Percentiles rank a stretch among this genome's conserved stretches.
These are phyloP conservation scores for Glossophaga mutica DNA, from an alignment of 2,797 vertebrate genomes.

Conservation along the genomic window DNA sequence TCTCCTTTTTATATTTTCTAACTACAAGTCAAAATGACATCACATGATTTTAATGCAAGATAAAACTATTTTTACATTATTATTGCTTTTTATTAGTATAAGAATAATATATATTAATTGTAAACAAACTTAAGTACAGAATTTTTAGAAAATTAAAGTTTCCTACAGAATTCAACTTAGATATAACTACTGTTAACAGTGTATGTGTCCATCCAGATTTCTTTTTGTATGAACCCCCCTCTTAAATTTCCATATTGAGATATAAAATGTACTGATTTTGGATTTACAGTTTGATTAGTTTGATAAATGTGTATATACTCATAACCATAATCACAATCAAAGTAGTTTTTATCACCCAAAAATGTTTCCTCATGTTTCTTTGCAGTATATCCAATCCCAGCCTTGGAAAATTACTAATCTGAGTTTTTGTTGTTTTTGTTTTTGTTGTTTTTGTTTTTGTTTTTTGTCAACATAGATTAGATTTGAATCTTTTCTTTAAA, in stretches of 20 bases:
- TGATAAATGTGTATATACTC: neutral
- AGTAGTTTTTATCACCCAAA: conserved; percentile 3
- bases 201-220: neutral
- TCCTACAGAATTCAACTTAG: neutral
- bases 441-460: neutral
- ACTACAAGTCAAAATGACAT: neutral
- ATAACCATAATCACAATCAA: neutral
- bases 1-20: neutral
- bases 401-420: neutral
- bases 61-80: neutral
- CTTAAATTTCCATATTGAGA: conserved; percentile 1
- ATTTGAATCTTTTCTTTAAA: neutral
- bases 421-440: neutral
- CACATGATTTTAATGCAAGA: neutral
- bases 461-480: neutral
- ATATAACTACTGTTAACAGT: neutral
- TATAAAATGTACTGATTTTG: neutral
- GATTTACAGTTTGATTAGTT: neutral
- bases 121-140: neutral
- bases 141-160: conserved; percentile 24
- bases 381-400: neutral
- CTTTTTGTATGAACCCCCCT: neutral
- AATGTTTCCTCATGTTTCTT: neutral
- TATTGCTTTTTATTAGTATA: neutral
- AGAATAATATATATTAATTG: neutral